Evolutionary conservation across 2,797 vertebrate genomes (phyloP), one percentile per base, ranked within the genome.

Genomic region (Halcyon smyrnensis): DNA sequence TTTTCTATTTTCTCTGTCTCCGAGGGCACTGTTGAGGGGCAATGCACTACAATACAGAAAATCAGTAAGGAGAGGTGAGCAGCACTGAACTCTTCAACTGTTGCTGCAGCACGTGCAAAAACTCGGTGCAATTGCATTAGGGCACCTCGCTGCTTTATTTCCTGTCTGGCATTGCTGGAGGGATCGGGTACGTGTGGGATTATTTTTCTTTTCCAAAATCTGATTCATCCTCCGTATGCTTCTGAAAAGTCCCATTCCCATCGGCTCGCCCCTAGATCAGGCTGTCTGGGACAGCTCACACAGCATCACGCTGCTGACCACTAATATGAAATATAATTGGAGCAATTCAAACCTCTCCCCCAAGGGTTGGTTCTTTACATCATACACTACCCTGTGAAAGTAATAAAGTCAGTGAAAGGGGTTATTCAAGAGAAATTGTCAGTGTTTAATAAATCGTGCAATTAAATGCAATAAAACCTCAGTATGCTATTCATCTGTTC

Each of bases 361-460:
- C 60, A 96, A 84, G 95, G 91, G 94, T 57, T 89, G 95, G 56
- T 91, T 90, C 84, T 97, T 97, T 96, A 91, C 83, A 93, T 96
- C 94, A 85, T 94, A 81, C 24, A 60, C 91, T 97, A 67, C 75
- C 90, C 94, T 92, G 93, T 89, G 75, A 97, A 97, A 95, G 96
- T 95, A 96, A 94, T 97, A 95, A 97, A 95, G 75, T 75, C 78
- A 88, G 88, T 97, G 94, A 96, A 96, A 97, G 94, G 87, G 80
- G 87, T 95, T 96, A 95, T 96, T 98, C 96, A 97, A 82, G 84
- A 92, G 92, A 95, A 97, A 96, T 95, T 95, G 93, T 91, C 75
- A 64, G 95, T 94, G 83, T 94, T 97, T 96, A 94, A 95, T 96
- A 97, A 97, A 95, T 96, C 86, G 90, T 91, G 75, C 94, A 96